A percentile compares a stretch with the other conserved stretches of the same genome.
Evolutionary conservation across 1,140 invertebrate species (phyloP).

Genomic region (Coelopa frigida): DNA sequence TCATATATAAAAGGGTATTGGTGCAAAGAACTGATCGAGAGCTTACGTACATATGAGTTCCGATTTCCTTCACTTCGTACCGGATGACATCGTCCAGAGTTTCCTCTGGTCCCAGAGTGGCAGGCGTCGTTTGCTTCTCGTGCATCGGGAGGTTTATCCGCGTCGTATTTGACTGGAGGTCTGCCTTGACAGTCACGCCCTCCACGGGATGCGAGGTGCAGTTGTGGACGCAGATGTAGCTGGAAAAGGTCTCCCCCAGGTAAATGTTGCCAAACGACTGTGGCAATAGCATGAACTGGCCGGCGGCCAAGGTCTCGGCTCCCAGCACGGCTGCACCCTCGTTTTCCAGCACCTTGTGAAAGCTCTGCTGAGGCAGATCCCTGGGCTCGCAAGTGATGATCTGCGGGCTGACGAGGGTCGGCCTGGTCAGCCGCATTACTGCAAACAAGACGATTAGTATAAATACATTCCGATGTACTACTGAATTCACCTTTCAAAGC

Average conservation of each 20-base stretch:
- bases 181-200: conserved; percentile 78
- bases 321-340: conserved; percentile 70
- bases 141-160: conserved; percentile 66
- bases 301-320: conserved; percentile 73
- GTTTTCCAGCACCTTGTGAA: conserved; percentile 67
- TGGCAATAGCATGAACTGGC: conserved; percentile 84
- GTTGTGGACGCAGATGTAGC: conserved; percentile 95
- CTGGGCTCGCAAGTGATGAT: conserved; percentile 74
- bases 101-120: conserved; percentile 68
- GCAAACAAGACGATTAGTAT: neutral
- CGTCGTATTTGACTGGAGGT: conserved; percentile 87
- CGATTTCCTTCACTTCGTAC: conserved; percentile 97
- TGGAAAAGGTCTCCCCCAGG: conserved; percentile 93
- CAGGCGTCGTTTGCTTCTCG: conserved; percentile 53
- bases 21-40: conserved; percentile 3
- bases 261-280: conserved; percentile 88
- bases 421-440: conserved; percentile 93
- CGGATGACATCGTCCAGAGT: conserved; percentile 92
- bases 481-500: conserved; percentile 17
- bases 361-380: conserved; percentile 73
- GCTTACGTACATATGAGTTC: conserved; percentile 79
- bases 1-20: neutral
- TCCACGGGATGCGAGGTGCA: conserved; percentile 76
- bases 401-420: conserved; percentile 70
- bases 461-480: conserved; percentile 1